Percentiles rank a stretch among this genome's conserved stretches.
These are phyloP conservation scores for Pelodytes ibericus DNA, from an alignment of 2,797 vertebrate genomes.

Conservation along the genomic window DNA sequence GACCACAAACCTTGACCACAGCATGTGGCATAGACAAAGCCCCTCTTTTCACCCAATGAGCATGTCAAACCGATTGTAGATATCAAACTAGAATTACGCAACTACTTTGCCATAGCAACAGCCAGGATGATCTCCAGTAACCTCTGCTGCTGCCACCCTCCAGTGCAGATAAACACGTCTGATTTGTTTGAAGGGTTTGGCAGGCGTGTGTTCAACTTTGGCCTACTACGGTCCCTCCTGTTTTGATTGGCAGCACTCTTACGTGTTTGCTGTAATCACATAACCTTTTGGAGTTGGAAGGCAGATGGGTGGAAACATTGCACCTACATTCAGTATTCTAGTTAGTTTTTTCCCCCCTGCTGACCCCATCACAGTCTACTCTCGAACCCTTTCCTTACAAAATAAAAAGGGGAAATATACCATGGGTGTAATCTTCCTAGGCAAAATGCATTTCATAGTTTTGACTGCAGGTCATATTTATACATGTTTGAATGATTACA, in stretches of 20 bases:
- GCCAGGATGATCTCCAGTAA: constrained; percentile 75
- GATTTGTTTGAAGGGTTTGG: constrained; percentile 73
- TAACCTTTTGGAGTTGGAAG: constrained; percentile 60
- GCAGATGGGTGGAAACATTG: constrained; percentile 60
- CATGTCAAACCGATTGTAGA: not conserved
- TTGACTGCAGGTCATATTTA: too few species aligned
- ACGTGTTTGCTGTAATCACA: constrained; percentile 79
- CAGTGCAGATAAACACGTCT: constrained; percentile 67
- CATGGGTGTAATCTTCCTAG: too few species aligned
- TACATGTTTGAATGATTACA: too few species aligned
- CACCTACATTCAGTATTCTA: constrained; percentile 36
- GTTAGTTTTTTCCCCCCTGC: not conserved
- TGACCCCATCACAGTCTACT: not conserved
- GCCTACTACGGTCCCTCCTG: constrained; percentile 73
- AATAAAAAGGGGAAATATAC: too few species aligned
- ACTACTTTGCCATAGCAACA: constrained; percentile 73
- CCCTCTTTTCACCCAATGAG: not conserved
- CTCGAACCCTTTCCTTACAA: constrained; percentile 20
- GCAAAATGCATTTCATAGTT: too few species aligned
- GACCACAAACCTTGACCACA: not conserved
- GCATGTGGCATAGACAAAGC: not conserved
- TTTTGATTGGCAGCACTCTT: constrained; percentile 56
- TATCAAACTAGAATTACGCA: constrained; percentile 45
- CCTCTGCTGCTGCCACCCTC: constrained; percentile 61
- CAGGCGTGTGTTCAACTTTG: constrained; percentile 78